phyloP scores from a whole-genome alignment of 2,888 invertebrate species.

The Homarus gammarus region DNA sequence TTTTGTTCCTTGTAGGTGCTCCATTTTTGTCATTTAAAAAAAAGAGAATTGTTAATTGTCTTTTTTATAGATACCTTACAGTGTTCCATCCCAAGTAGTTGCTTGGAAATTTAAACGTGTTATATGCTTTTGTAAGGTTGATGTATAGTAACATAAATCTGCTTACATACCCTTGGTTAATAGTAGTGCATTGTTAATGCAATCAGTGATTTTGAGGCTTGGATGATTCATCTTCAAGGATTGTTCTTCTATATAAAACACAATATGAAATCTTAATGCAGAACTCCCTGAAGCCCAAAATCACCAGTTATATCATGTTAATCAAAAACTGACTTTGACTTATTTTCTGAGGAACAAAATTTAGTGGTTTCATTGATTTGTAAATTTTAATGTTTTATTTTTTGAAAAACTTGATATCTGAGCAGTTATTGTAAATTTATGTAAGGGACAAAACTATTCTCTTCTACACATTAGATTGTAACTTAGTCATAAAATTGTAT shows the following conservation, averaged over 20 bases:
- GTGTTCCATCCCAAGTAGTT: neutral
- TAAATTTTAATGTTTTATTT: too few species aligned
- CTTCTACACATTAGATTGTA: neutral
- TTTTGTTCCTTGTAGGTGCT: constrained; percentile 2
- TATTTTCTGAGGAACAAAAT: too few species aligned
- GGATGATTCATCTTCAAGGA: neutral
- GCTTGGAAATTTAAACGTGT: neutral
- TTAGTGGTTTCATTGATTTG: too few species aligned
- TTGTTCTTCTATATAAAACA: neutral
- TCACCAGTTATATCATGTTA: neutral
- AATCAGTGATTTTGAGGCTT: neutral
- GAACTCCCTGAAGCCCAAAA: neutral
- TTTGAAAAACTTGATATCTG: too few species aligned
- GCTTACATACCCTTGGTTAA: constrained; percentile 12
- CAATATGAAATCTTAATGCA: neutral
- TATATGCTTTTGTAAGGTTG: constrained; percentile 19
- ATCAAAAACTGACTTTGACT: constrained; percentile 7
- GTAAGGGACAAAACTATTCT: too few species aligned
- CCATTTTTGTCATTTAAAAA: neutral
- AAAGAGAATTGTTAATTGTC: neutral
- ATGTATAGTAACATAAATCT: constrained; percentile 6
- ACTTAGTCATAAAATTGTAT: neutral
- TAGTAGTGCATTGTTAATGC: constrained; percentile 5
- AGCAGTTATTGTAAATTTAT: too few species aligned
- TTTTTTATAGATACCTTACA: neutral